These are phyloP conservation scores for Lordiphosa mommai DNA, from an alignment of 1,140 invertebrate species.

Conservation along the genomic window DNA sequence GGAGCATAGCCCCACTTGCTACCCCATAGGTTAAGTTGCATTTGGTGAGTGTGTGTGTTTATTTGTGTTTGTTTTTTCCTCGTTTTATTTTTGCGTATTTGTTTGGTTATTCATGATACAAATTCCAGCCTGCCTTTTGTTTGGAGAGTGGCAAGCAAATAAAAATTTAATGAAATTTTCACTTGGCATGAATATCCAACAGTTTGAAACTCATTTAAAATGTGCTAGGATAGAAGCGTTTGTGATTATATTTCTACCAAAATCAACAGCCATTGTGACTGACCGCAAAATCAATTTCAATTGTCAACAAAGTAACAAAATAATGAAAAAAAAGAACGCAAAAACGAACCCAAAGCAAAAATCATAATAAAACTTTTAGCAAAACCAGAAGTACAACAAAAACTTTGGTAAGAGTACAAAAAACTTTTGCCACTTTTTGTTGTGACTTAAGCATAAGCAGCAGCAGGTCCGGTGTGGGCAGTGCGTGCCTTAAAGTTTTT, in stretches of 20 bases:
- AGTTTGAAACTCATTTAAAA: constrained; percentile 59
- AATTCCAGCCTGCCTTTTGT: constrained; percentile 8
- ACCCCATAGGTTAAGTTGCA: constrained; percentile 17
- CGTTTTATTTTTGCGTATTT: constrained; percentile 26
- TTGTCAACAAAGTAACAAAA: constrained; percentile 70
- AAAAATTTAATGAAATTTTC: constrained; percentile 50
- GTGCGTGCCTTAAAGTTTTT: constrained; percentile 67
- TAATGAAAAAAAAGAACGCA: constrained; percentile 12
- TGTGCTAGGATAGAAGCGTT: constrained; percentile 26
- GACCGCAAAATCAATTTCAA: constrained; percentile 76
- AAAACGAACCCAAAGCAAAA: constrained; percentile 46
- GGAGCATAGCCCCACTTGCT: constrained; percentile 2
- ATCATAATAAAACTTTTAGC: constrained; percentile 74
- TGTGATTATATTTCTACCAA: constrained; percentile 63
- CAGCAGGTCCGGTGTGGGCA: constrained; percentile 27
- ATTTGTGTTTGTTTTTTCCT: constrained; percentile 40
- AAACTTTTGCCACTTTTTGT: constrained; percentile 58
- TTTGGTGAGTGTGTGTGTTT: constrained; percentile 27
- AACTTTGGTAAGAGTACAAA: constrained; percentile 24
- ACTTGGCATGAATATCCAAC: constrained; percentile 15
- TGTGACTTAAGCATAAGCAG: constrained; percentile 47
- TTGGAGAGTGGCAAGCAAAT: constrained; percentile 20
- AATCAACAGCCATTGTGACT: constrained; percentile 64
- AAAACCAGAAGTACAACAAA: constrained; percentile 55
- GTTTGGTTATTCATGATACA: constrained; percentile 40